These are phyloP conservation scores for Conus canariensis DNA, from an alignment of 2,888 invertebrate species.

Conservation along the genomic window DNA sequence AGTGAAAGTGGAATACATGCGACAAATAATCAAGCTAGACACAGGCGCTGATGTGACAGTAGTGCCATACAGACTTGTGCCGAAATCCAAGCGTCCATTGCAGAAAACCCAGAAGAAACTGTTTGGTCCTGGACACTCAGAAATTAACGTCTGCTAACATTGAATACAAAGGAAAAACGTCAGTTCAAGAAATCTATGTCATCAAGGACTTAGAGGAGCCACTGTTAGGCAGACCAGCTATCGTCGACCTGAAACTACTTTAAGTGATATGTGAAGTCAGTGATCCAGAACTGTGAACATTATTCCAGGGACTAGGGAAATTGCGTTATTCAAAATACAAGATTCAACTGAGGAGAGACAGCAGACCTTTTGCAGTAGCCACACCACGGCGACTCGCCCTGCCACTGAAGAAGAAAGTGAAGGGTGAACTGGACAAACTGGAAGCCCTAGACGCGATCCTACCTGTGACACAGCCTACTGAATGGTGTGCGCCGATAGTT, in stretches of 20 bases:
- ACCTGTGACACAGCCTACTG: constrained; percentile 33
- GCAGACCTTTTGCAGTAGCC: constrained; percentile 16
- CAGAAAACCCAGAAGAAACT: not conserved
- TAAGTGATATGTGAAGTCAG: not conserved
- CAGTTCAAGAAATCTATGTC: not conserved
- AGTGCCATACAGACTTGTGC: not conserved
- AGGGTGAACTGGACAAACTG: constrained; percentile 24
- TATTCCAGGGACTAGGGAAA: not conserved
- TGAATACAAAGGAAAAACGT: not conserved
- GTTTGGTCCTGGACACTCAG: not conserved
- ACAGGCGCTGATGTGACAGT: constrained; percentile 3
- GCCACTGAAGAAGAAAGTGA: constrained; percentile 27
- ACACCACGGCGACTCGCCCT: constrained; percentile 20
- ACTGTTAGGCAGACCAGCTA: constrained; percentile 5
- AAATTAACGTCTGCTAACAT: not conserved
- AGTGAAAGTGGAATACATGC: not conserved
- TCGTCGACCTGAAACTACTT: not conserved
- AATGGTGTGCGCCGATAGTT: constrained; percentile 21
- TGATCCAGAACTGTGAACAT: not conserved
- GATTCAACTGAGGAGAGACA: constrained; percentile 22
- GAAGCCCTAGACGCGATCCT: constrained; percentile 16
- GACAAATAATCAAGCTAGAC: not conserved
- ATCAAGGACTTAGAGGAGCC: not conserved
- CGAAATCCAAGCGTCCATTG: not conserved
- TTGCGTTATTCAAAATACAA: not conserved